Evolutionary conservation across 2,797 vertebrate species (phyloP).

Genomic region (Melopsittacus undulatus): DNA sequence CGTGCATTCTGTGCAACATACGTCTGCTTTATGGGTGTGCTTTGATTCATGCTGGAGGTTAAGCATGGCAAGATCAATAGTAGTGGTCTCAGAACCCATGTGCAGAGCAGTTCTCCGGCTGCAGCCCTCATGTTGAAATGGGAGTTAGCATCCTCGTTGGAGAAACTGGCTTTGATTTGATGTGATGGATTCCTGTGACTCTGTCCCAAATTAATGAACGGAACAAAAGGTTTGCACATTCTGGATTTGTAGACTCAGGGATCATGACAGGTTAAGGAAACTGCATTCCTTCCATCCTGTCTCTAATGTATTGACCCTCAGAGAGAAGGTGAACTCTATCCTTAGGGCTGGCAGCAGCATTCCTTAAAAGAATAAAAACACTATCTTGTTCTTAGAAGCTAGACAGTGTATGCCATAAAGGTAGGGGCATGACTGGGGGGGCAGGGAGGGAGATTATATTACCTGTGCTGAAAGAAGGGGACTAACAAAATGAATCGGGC

Average conservation of each 20-base stretch:
- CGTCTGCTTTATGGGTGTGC: rapidly evolving
- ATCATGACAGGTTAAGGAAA: background rate
- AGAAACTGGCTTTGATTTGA: background rate
- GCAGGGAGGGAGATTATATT: background rate
- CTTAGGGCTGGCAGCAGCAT: background rate
- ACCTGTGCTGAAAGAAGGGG: background rate
- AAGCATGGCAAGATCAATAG: background rate
- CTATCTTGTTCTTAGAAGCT: background rate
- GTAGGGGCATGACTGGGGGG: background rate
- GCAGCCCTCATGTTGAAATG: background rate
- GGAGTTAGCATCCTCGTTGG: background rate
- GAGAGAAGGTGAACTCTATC: background rate
- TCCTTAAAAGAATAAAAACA: background rate
- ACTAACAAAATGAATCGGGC: background rate
- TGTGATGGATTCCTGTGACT: background rate
- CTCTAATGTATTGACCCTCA: background rate
- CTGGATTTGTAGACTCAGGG: background rate
- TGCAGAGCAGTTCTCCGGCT: background rate
- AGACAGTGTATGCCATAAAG: background rate
- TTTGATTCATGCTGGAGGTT: background rate
- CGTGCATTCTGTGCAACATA: rapidly evolving
- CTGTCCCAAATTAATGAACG: background rate
- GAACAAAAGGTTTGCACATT: background rate
- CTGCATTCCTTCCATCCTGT: background rate
- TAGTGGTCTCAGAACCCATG: background rate